A percentile compares a stretch with the other conserved stretches of the same genome.
phyloP scores from a whole-genome alignment of 2,888 invertebrate genomes.

The Ophion obscuratus region DNA sequence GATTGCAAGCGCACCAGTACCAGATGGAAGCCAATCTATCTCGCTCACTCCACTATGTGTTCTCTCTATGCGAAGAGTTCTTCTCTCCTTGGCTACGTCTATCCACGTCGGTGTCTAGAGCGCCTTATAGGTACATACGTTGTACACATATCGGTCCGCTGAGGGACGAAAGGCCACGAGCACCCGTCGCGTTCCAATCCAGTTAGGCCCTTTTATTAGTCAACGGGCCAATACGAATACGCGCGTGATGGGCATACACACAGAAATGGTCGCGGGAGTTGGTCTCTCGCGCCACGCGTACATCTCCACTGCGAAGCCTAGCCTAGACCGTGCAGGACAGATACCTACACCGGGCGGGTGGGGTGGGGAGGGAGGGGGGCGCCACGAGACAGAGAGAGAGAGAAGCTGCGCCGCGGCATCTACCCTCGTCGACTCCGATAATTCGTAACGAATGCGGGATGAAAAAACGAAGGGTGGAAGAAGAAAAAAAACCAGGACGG shows the following conservation, averaged over 20 bases:
- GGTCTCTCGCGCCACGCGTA: constrained; percentile 51
- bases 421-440: constrained; percentile 51
- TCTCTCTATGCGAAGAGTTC: constrained; percentile 50
- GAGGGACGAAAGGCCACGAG: constrained; percentile 4
- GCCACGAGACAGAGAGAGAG: constrained; percentile 13
- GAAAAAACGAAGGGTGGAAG: constrained; percentile 16
- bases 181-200: background rate
- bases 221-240: background rate
- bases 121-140: constrained; percentile 10
- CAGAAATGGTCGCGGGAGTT: constrained; percentile 47
- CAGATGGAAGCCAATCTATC: constrained; percentile 77
- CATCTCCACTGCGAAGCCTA: constrained; percentile 72
- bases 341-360: background rate
- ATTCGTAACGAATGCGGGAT: constrained; percentile 71
- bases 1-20: constrained; percentile 76
- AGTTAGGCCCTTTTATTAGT: background rate
- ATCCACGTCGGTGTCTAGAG: background rate
- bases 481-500: background rate
- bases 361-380: no score
- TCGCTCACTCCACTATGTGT: constrained; percentile 56
- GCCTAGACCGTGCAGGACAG: constrained; percentile 70
- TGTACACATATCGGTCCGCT: background rate
- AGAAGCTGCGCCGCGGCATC: constrained; percentile 51
- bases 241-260: constrained; percentile 10
- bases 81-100: constrained; percentile 43